Percentiles rank a stretch among this genome's conserved stretches.
phyloP scores from a whole-genome alignment of 2,113 vertebrate genomes.

The Opisthocomus hoazin region DNA sequence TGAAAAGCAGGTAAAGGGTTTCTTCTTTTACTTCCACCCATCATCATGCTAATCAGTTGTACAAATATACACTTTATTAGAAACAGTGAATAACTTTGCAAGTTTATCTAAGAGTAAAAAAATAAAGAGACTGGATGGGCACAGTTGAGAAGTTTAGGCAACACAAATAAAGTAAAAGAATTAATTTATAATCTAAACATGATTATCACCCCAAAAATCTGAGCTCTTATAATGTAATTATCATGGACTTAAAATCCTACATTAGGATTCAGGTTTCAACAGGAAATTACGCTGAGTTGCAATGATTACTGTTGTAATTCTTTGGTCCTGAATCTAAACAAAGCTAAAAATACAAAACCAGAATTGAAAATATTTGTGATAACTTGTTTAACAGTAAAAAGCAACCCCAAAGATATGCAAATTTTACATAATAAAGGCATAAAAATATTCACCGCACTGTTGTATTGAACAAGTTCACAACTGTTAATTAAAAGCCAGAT shows the following conservation, averaged over 20 bases:
- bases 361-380: neutral
- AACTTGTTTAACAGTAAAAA: neutral
- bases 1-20: neutral
- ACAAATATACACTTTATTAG: neutral
- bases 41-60: neutral
- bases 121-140: neutral
- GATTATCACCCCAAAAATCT: neutral
- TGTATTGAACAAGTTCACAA: neutral
- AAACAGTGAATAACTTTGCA: neutral
- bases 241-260: neutral
- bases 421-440: neutral
- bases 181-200: neutral
- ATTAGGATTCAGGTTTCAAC: neutral
- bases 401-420: neutral
- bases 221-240: neutral
- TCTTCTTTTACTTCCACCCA: neutral
- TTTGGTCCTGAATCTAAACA: neutral
- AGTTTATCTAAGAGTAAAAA: neutral
- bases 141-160: neutral
- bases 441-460: neutral
- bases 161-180: neutral
- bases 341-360: neutral
- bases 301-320: neutral
- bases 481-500: neutral
- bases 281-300: neutral